Evolutionary conservation across 2,113 vertebrate genomes (phyloP).

Genomic region (Porphyrio hochstetteri): DNA sequence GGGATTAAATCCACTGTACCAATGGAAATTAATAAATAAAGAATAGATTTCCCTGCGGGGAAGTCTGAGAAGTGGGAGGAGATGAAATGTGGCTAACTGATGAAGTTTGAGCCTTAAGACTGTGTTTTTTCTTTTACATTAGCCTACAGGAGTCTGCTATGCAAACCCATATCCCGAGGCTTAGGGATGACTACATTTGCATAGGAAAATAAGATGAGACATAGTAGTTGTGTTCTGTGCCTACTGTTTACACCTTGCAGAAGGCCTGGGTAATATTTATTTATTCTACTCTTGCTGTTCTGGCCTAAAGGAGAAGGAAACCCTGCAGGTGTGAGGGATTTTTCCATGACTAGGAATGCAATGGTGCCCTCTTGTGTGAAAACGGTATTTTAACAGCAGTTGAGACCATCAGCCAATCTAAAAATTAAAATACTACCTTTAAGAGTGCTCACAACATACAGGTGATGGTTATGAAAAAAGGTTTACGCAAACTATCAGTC

Average conservation of each 20-base stretch:
- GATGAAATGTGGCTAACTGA: not conserved
- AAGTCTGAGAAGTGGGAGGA: not conserved
- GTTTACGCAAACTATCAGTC: not conserved
- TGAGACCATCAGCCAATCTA: not conserved
- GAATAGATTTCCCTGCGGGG: not conserved
- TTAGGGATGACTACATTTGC: not conserved
- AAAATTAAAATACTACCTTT: not conserved
- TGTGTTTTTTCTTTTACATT: not conserved
- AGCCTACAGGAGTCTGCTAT: not conserved
- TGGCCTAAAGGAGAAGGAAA: not conserved
- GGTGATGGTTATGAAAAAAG: not conserved
- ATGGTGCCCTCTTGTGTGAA: slow-evolving; percentile 67
- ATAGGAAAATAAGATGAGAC: not conserved
- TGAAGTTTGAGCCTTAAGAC: not conserved
- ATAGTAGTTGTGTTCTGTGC: not conserved
- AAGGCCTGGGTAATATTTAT: not conserved
- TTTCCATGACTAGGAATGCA: slow-evolving; percentile 26
- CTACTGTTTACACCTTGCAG: not conserved
- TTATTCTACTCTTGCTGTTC: not conserved
- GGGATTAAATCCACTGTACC: not conserved
- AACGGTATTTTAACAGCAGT: not conserved
- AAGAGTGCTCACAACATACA: not conserved
- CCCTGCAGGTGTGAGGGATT: not conserved
- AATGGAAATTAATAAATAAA: not conserved
- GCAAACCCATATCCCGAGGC: not conserved